phyloP scores from a whole-genome alignment of 2,113 vertebrate genomes.

The Oncorhynchus keta region DNA sequence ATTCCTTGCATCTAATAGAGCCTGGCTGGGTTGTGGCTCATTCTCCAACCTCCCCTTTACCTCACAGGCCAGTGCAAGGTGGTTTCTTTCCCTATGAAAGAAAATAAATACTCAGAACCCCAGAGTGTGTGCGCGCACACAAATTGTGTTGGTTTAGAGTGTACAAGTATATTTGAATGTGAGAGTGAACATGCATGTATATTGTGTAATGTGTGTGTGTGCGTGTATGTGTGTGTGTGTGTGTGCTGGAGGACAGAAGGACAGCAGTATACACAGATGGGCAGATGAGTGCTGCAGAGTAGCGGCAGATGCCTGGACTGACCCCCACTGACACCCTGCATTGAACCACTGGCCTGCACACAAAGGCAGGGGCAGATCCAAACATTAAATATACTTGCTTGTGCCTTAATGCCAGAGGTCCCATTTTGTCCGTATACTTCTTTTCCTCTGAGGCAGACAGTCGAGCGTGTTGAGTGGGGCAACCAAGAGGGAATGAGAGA shows the following conservation, averaged over 20 bases:
- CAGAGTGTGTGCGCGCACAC: background rate
- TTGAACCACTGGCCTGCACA: constrained; percentile 64
- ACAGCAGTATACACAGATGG: constrained; percentile 67
- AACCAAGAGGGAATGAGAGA: too few species aligned
- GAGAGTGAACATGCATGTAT: background rate
- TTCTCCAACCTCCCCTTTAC: constrained; percentile 13
- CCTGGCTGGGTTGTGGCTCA: background rate
- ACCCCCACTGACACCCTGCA: constrained; percentile 60
- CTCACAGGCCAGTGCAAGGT: constrained; percentile 22
- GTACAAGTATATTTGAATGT: background rate
- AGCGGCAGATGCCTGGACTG: constrained; percentile 73
- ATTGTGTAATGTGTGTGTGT: too few species aligned
- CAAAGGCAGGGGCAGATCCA: constrained; percentile 64
- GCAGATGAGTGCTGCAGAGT: constrained; percentile 61
- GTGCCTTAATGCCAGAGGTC: constrained; percentile 66
- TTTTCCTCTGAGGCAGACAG: background rate
- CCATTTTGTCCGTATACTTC: constrained; percentile 13
- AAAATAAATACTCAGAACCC: background rate
- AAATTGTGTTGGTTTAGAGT: background rate
- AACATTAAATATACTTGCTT: constrained; percentile 71
- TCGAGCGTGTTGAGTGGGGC: background rate
- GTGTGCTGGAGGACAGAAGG: constrained; percentile 63
- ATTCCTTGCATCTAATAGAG: background rate
- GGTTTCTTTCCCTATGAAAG: background rate
- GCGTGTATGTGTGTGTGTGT: background rate